Conservation (phyloP, 1,140 invertebrate species). For the Xylocopa sonorina region DNA sequence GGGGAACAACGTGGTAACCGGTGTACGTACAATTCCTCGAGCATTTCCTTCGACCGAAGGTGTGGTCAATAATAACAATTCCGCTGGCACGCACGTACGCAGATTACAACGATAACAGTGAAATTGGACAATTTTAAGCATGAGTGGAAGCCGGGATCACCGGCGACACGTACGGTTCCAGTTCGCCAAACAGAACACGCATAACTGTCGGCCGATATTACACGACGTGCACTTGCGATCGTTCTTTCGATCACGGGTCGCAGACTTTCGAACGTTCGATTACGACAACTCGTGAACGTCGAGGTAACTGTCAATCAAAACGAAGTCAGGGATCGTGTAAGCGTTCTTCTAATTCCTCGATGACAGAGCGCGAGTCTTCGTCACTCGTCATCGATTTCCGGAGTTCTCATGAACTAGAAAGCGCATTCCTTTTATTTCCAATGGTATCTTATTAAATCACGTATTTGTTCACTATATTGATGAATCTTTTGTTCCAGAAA, state of each 20-base stretch:
- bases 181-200: slow-evolving; percentile 37
- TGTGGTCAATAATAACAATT: slow-evolving; percentile 45
- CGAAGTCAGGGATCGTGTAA: not conserved
- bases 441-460: too few species aligned
- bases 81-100: slow-evolving; percentile 14
- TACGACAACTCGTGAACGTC: not conserved
- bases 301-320: slow-evolving; percentile 24
- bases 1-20: not conserved
- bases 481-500: too few species aligned
- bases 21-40: slow-evolving; percentile 21
- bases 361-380: not conserved
- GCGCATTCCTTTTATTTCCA: too few species aligned
- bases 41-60: slow-evolving; percentile 33
- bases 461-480: too few species aligned
- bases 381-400: not conserved
- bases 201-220: slow-evolving; percentile 1
- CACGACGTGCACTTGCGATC: slow-evolving; percentile 18
- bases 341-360: not conserved
- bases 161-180: slow-evolving; percentile 45
- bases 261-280: slow-evolving; percentile 20
- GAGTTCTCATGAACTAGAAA: not conserved
- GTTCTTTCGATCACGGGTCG: not conserved
- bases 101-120: slow-evolving; percentile 39
- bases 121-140: slow-evolving; percentile 59
- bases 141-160: slow-evolving; percentile 51